Percentiles rank a stretch among this genome's conserved stretches.
These are phyloP conservation scores for Drosophila fungiperda DNA, from an alignment of 2,888 invertebrate species.

Conservation along the genomic window DNA sequence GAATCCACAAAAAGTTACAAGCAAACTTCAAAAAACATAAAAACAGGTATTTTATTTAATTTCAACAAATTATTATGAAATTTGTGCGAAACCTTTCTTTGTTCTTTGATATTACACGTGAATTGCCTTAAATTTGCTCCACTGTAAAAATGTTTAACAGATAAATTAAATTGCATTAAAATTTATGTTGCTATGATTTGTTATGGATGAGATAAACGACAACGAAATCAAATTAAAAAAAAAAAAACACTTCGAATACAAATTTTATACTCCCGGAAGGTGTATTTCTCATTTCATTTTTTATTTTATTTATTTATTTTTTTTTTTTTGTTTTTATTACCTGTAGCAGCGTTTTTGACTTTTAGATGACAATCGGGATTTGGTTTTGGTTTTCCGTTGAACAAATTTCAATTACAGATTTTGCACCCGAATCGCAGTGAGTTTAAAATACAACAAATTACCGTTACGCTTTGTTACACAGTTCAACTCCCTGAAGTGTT, in stretches of 20 bases:
- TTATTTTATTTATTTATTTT: conserved; percentile 4
- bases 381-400: conserved; percentile 31
- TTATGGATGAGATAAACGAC: conserved; percentile 50
- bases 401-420: conserved; percentile 75
- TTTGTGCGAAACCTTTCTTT: not conserved
- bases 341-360: conserved; percentile 64
- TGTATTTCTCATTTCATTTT: not conserved
- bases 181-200: conserved; percentile 72
- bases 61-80: not conserved
- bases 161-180: conserved; percentile 67
- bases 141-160: conserved; percentile 57
- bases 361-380: conserved; percentile 54
- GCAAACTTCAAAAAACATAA: not conserved
- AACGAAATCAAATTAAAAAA: conserved; percentile 47
- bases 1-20: not conserved
- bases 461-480: conserved; percentile 26
- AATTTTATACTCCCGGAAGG: conserved; percentile 35
- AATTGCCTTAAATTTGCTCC: not conserved
- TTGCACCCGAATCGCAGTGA: conserved; percentile 53
- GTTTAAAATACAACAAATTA: conserved; percentile 34
- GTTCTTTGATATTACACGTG: not conserved
- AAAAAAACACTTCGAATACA: conserved; percentile 32
- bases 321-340: conserved; percentile 38
- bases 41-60: not conserved
- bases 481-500: conserved; percentile 8